Percentiles rank a stretch among this genome's conserved stretches.
Conservation (phyloP, 2,113 vertebrate species). For the Ibidorhyncha struthersii region DNA sequence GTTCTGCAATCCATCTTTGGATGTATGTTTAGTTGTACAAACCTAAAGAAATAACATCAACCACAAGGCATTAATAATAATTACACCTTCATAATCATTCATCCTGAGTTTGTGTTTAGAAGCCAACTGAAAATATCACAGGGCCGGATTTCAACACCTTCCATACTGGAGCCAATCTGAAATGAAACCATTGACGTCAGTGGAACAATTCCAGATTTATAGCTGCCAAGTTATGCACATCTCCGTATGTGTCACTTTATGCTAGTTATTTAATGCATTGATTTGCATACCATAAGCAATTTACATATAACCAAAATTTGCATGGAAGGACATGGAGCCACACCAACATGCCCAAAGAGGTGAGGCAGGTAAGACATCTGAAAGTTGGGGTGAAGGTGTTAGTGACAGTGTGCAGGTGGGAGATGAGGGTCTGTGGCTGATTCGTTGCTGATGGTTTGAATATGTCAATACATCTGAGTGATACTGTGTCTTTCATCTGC, state of each 20-base stretch:
- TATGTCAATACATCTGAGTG: not conserved
- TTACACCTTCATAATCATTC: not conserved
- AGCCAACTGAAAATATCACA: constrained; percentile 35
- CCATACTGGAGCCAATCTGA: not conserved
- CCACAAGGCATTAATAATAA: not conserved
- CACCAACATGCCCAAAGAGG: not conserved
- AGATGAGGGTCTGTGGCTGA: not conserved
- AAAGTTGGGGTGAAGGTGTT: not conserved
- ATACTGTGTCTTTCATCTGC: not conserved
- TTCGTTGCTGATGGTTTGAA: not conserved
- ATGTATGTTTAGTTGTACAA: not conserved
- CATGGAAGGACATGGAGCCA: not conserved
- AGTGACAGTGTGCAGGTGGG: not conserved
- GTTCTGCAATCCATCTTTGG: not conserved
- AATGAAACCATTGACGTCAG: constrained; percentile 59
- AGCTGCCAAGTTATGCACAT: constrained; percentile 66
- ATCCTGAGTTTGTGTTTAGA: constrained; percentile 9
- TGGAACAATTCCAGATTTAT: constrained; percentile 59
- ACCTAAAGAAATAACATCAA: not conserved
- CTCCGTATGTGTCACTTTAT: constrained; percentile 49
- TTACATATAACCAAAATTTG: constrained; percentile 1
- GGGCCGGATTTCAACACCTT: constrained; percentile 47
- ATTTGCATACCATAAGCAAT: constrained; percentile 52
- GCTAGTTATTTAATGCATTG: constrained; percentile 46
- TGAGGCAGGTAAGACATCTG: not conserved